Conservation (phyloP, 2,888 invertebrate genomes). For the Ormyrus pomaceus region DNA sequence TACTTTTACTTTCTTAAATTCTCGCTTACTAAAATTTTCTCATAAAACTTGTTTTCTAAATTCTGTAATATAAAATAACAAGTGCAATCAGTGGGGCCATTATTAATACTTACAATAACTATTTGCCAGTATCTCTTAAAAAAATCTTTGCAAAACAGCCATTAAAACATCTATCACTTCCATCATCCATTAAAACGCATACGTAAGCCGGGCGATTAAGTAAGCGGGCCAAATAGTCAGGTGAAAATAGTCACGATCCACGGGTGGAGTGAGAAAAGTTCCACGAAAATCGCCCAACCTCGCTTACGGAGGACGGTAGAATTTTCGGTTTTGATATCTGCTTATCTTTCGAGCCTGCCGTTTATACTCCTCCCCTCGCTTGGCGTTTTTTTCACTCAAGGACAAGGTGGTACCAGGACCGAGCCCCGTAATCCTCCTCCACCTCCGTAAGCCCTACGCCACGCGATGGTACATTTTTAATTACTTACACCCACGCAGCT, state of each 20-base stretch:
- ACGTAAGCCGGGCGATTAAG: not conserved
- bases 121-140: no score
- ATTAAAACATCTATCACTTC: slow-evolving; percentile 21
- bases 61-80: no score
- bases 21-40: no score
- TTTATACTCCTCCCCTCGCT: no score
- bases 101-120: no score
- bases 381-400: slow-evolving; percentile 64
- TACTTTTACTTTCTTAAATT: no score
- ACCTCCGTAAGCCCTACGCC: slow-evolving; percentile 66
- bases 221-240: slow-evolving; percentile 29
- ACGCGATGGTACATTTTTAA: slow-evolving; percentile 76
- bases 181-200: slow-evolving; percentile 10
- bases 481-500: slow-evolving; percentile 76
- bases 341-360: slow-evolving; percentile 32
- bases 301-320: slow-evolving; percentile 2
- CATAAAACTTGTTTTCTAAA: no score
- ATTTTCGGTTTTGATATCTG: slow-evolving; percentile 54
- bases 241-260: not conserved
- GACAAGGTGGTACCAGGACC: slow-evolving; percentile 68
- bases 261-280: no score
- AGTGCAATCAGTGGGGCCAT: no score
- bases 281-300: no score
- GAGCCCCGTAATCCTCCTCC: slow-evolving; percentile 51
- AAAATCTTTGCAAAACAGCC: slow-evolving; percentile 2